Conservation (phyloP, 37 sponge, comb jelly and placozoan species). For the Chondrilla cf. caribensis region DNA sequence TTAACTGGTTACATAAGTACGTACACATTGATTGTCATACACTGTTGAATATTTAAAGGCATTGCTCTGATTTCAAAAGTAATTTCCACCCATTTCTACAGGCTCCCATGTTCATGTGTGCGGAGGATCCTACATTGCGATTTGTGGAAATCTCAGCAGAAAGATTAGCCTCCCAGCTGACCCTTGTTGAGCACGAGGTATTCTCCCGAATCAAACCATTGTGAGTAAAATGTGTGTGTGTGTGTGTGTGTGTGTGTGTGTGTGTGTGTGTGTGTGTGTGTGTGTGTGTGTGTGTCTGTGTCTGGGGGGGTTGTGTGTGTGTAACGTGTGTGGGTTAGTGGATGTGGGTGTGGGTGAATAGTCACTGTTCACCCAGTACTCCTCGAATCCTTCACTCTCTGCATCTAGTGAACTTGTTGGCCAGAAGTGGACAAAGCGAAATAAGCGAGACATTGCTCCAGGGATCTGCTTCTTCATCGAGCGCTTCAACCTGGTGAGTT, state of each 20-base stretch:
- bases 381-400: not conserved
- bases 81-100: too few species aligned
- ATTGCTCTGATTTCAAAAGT: too few species aligned
- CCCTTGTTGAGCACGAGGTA: conserved; percentile 56
- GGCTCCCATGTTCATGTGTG: conserved; percentile 19
- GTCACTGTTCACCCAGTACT: too few species aligned
- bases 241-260: not conserved
- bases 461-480: conserved; percentile 52
- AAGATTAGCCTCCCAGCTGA: conserved; percentile 45
- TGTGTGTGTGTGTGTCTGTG: not conserved
- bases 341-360: too few species aligned
- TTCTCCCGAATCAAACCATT: conserved; percentile 55
- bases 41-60: too few species aligned
- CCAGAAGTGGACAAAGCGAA: conserved; percentile 72
- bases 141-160: conserved; percentile 36
- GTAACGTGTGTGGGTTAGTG: too few species aligned
- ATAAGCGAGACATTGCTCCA: conserved; percentile 53
- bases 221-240: conserved; percentile 23
- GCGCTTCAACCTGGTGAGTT: conserved; percentile 52
- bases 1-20: too few species aligned
- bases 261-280: not conserved
- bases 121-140: not conserved
- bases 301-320: too few species aligned
- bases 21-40: too few species aligned
- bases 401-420: conserved; percentile 55